phyloP scores from a whole-genome alignment of 2,797 vertebrate genomes.

The Gadopsis marmoratus region DNA sequence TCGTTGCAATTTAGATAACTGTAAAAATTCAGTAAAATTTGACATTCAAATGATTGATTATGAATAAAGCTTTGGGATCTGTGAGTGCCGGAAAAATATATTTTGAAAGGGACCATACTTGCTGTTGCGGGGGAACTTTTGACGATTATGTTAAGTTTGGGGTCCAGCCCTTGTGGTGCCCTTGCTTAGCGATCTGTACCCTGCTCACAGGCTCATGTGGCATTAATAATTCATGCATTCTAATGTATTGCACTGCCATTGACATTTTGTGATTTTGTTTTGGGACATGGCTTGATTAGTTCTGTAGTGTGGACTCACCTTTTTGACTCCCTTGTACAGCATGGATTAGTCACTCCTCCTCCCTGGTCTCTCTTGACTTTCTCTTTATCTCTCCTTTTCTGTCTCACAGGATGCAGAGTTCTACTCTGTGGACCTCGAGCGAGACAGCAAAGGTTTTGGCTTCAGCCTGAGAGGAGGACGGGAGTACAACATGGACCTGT shows the following conservation, averaged over 20 bases:
- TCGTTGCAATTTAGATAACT: background rate
- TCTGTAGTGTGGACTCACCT: conserved; percentile 55
- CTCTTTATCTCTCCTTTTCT: conserved; percentile 18
- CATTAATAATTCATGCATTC: conserved; percentile 75
- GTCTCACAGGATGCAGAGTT: conserved; percentile 92
- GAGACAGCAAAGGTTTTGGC: conserved; percentile 97
- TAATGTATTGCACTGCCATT: conserved; percentile 61
- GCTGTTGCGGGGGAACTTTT: conserved; percentile 22
- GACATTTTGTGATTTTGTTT: conserved; percentile 67
- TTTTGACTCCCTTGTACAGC: conserved; percentile 33
- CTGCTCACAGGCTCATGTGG: conserved; percentile 49
- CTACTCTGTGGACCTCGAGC: conserved; percentile 97
- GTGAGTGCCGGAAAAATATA: background rate
- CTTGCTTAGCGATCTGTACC: conserved; percentile 66
- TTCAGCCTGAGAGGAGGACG: conserved; percentile 97
- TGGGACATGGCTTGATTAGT: conserved; percentile 61
- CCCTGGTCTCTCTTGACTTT: conserved; percentile 12
- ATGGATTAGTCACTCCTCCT: conserved; percentile 41
- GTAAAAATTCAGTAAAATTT: background rate
- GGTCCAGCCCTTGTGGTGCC: conserved; percentile 63
- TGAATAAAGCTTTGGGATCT: background rate
- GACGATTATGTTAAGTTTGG: conserved; percentile 37
- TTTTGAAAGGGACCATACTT: background rate
- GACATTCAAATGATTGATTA: background rate
- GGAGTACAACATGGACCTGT: conserved; percentile 99